Evolutionary conservation across 2,888 invertebrate genomes (phyloP).

Genomic region (Melangyna quadrimaculata): DNA sequence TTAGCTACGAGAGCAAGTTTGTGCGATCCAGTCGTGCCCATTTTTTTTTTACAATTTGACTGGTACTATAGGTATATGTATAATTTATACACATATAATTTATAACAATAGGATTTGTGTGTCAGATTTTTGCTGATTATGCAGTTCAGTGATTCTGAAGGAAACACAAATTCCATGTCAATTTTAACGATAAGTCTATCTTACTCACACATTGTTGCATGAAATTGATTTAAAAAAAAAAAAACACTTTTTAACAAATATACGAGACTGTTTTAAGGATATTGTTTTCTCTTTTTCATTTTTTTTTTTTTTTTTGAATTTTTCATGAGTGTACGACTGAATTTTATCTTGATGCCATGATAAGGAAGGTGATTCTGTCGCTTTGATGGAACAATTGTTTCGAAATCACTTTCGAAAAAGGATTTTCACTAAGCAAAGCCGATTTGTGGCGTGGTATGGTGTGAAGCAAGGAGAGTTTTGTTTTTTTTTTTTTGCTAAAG

Average conservation of each 20-base stretch:
- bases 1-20: no score
- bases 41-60: no score
- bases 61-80: no score
- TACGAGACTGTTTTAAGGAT: slow-evolving; percentile 12
- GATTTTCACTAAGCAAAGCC: slow-evolving; percentile 29
- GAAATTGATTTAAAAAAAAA: slow-evolving; percentile 23
- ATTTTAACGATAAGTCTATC: background rate
- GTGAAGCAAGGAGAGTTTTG: background rate
- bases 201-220: background rate
- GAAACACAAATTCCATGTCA: no score
- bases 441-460: slow-evolving; percentile 35
- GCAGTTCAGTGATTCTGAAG: no score
- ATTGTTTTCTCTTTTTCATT: background rate
- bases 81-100: no score
- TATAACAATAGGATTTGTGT: no score
- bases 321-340: slow-evolving; percentile 5
- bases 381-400: slow-evolving; percentile 54
- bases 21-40: no score
- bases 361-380: slow-evolving; percentile 26
- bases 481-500: no score
- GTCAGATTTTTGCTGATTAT: no score
- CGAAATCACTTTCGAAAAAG: slow-evolving; percentile 31
- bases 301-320: background rate
- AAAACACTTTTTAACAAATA: slow-evolving; percentile 34
- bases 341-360: background rate